Conservation (phyloP, 2,797 vertebrate species). For the Gephyroberyx darwinii region DNA sequence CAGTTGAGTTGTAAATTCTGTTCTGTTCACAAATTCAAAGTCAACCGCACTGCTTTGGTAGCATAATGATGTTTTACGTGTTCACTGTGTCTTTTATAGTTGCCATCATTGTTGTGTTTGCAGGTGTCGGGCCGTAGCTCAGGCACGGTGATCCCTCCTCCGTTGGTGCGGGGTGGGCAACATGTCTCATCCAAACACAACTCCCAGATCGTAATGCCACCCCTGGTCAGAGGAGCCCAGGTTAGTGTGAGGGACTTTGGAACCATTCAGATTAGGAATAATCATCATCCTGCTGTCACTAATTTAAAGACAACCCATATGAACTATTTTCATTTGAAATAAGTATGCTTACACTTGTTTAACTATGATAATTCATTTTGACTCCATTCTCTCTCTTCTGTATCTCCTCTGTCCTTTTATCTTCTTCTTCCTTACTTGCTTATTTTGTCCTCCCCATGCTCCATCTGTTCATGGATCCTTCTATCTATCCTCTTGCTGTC, state of each 20-base stretch:
- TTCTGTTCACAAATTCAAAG: background rate
- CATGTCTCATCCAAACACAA: slow-evolving; percentile 89
- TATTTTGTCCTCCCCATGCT: background rate
- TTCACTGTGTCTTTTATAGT: background rate
- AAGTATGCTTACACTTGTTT: background rate
- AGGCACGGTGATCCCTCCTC: slow-evolving; percentile 93
- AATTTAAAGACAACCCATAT: background rate
- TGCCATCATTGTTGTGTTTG: slow-evolving; percentile 4
- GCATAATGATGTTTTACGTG: background rate
- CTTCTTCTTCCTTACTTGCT: background rate
- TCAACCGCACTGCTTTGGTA: background rate
- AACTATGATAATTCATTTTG: background rate
- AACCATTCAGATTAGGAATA: background rate
- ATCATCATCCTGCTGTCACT: background rate
- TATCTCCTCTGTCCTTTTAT: background rate
- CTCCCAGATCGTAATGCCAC: slow-evolving; percentile 94
- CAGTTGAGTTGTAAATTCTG: background rate
- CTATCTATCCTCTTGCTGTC: slow-evolving; percentile 8
- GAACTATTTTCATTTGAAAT: background rate
- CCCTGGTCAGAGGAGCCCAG: slow-evolving; percentile 95
- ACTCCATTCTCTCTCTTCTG: background rate
- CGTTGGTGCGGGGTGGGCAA: slow-evolving; percentile 93
- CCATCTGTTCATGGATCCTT: background rate
- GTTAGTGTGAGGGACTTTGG: slow-evolving; percentile 71
- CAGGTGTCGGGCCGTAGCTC: slow-evolving; percentile 88